Conservation (phyloP, 2,888 invertebrate genomes). For the Spodoptera littoralis region DNA sequence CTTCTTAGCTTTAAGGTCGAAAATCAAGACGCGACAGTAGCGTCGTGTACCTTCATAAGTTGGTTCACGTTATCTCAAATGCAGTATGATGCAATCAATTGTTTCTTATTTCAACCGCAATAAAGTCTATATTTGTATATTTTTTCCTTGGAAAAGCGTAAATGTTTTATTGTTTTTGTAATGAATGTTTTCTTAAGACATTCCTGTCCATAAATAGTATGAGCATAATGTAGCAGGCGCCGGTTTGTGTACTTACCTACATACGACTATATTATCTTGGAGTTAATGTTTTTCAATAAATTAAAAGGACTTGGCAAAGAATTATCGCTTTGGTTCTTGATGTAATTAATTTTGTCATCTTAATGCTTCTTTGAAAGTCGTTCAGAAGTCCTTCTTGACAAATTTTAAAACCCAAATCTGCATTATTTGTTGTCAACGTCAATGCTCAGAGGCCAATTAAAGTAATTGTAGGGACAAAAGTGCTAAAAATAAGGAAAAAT, state of each 20-base stretch:
- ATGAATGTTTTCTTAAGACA: slow-evolving; percentile 81
- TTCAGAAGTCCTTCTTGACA: slow-evolving; percentile 43
- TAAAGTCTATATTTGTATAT: slow-evolving; percentile 58
- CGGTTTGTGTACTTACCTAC: slow-evolving; percentile 39
- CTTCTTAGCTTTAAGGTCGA: slow-evolving; percentile 51
- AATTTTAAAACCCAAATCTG: slow-evolving; percentile 35
- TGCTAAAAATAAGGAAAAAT: too few relatives aligned
- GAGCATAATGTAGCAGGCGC: slow-evolving; percentile 72
- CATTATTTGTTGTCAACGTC: slow-evolving; percentile 30
- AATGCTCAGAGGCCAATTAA: slow-evolving; percentile 34
- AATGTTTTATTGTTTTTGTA: slow-evolving; percentile 65
- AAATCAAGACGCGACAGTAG: slow-evolving; percentile 38
- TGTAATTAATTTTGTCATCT: slow-evolving; percentile 50
- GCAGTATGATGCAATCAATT: slow-evolving; percentile 44
- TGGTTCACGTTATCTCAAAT: slow-evolving; percentile 34
- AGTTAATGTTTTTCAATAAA: slow-evolving; percentile 41
- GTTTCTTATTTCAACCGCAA: slow-evolving; percentile 43
- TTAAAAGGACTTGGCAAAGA: slow-evolving; percentile 31
- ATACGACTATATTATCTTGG: slow-evolving; percentile 29
- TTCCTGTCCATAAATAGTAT: slow-evolving; percentile 84
- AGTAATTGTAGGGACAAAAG: slow-evolving; percentile 27
- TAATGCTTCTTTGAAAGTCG: slow-evolving; percentile 30
- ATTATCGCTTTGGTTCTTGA: slow-evolving; percentile 25
- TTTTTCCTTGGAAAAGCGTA: slow-evolving; percentile 44
- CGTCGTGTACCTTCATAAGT: slow-evolving; percentile 16